Evolutionary conservation across 1,140 invertebrate genomes (phyloP).

Genomic region (Trichonephila clavipes): DNA sequence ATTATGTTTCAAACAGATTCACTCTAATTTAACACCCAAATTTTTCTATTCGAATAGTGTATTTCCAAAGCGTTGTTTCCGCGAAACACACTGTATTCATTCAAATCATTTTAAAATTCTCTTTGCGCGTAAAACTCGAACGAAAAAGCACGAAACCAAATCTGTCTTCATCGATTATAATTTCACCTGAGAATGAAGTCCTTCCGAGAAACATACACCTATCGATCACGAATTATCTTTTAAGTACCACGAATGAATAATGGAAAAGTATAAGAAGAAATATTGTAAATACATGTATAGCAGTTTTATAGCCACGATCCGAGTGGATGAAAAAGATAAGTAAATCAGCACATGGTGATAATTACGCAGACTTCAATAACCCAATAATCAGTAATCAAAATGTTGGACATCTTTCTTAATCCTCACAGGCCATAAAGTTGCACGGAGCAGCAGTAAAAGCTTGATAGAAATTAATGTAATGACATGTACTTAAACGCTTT

Average conservation of each 20-base stretch:
- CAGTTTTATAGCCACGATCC: slow-evolving; percentile 1
- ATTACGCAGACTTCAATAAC: neutral
- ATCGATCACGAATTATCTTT: neutral
- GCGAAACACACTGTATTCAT: no score
- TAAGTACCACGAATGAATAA: slow-evolving; percentile 4
- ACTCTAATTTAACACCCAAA: no score
- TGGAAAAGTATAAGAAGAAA: neutral
- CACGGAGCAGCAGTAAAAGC: slow-evolving; percentile 29
- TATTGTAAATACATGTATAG: neutral
- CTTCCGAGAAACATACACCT: neutral
- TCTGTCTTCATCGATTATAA: neutral
- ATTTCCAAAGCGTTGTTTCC: no score
- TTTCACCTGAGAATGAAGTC: neutral
- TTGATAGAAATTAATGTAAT: slow-evolving; percentile 50
- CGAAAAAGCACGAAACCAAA: no score
- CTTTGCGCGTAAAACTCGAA: neutral
- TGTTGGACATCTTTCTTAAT: neutral
- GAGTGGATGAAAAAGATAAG: neutral
- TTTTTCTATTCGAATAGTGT: no score
- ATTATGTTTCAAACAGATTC: no score
- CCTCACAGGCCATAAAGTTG: slow-evolving; percentile 22
- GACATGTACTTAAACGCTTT: slow-evolving; percentile 35
- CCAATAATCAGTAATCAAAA: slow-evolving; percentile 48
- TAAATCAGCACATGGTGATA: slow-evolving; percentile 9
- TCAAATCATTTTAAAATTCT: neutral